Base-by-base conservation (phyloP, 1,140 invertebrate species). In the Drosophila erecta region DNA sequence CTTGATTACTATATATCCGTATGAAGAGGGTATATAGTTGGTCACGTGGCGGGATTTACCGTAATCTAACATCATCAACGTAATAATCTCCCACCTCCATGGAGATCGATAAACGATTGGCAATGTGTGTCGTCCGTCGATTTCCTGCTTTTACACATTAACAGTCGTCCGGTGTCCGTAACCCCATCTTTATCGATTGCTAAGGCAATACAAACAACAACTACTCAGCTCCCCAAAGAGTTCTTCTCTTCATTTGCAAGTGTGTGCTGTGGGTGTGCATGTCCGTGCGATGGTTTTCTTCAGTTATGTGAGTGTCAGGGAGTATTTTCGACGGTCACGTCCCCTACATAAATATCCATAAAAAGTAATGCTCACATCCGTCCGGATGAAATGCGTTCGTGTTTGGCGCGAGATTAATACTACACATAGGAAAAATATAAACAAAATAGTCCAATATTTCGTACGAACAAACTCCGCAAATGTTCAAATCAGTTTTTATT, bases 291-390 rank as follows among this genome's bases (percentile, higher is more conserved):
- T 20, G 49, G 30, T 17, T 30, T n/a, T 15, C 7, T 14, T 24
- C 3, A 24, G 7, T 5, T 30, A 27, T 49, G 7, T 30, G 24
- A 49, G 47, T 30, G 7, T 4, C 4, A 8, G 7, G 27, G 30
- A 24, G 24, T 51, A 50, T 75, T 74, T 74, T 71, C 74, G 81
- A 78, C 69, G 79, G 81, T 85, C 81, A 85, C 81, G 81, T 85
- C 85, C 78, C 53, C 73, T 64, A 85, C 81, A 85, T 85, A 85
- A 85, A 85, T 85, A 85, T 85, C 81, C 81, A 85, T 85, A 85
- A 81, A 81, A 85, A 81, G 81, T 81, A 86, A 85, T 81, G 83
- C 81, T 86, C 78, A 85, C 81, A 85, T 85, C 81, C 81, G 81
- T 86, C 81, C 81, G 81, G 81, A 83, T 83, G 76, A 83, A 56